Conservation (phyloP, 1,140 invertebrate species). For the Ips typographus region DNA sequence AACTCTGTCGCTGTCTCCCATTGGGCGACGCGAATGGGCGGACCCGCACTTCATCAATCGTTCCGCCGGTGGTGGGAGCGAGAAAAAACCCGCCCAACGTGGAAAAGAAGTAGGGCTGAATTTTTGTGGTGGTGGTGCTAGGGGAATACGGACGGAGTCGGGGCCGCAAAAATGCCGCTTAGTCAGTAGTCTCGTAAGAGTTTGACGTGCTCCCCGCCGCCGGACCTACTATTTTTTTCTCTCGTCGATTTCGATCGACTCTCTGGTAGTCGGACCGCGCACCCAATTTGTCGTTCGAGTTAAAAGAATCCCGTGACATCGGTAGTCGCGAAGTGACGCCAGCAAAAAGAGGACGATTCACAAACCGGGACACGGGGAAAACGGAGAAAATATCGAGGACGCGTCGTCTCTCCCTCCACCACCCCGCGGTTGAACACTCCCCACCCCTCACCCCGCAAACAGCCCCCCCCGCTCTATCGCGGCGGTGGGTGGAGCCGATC, state of each 20-base stretch:
- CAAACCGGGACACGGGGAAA: conserved; percentile 28
- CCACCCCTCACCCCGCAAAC: conserved; percentile 34
- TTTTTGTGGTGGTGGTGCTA: conserved; percentile 50
- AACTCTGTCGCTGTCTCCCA: conserved; percentile 44
- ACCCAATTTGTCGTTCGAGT: conserved; percentile 53
- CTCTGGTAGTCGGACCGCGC: conserved; percentile 40
- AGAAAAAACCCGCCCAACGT: conserved; percentile 56
- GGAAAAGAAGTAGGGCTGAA: conserved; percentile 53
- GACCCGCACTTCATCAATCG: conserved; percentile 49
- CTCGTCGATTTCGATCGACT: conserved; percentile 10
- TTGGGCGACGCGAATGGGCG: conserved; percentile 54
- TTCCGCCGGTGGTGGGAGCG: conserved; percentile 52
- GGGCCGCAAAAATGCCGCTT: conserved; percentile 35
- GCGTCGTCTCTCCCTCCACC: conserved; percentile 13
- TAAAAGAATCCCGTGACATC: conserved; percentile 55
- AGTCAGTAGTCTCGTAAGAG: conserved; percentile 32
- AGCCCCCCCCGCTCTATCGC: conserved; percentile 47
- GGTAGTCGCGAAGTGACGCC: conserved; percentile 51
- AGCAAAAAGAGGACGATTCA: conserved; percentile 51
- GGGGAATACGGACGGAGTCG: conserved; percentile 39
- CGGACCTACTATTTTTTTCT: conserved; percentile 30
- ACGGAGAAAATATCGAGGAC: conserved; percentile 3
- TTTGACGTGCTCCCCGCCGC: conserved; percentile 19
- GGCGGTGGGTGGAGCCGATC: conserved; percentile 50
- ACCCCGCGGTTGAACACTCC: conserved; percentile 27